Conservation (phyloP, 2,888 invertebrate genomes). For the Drosophila barbarae region DNA sequence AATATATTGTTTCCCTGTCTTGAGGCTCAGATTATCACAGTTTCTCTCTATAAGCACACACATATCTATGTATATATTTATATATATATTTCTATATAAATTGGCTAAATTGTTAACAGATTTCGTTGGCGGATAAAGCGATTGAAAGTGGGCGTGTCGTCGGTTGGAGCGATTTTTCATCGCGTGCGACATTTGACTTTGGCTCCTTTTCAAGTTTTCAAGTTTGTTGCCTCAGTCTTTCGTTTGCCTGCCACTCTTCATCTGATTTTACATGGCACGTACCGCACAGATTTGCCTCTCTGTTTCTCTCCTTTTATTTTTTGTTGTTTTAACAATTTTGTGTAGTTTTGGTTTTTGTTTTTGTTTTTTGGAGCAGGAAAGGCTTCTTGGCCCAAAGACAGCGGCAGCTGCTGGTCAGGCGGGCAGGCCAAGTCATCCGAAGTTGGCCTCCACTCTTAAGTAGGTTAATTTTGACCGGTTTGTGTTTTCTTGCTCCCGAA, state of each 20-base stretch:
- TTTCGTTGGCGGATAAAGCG: conserved; percentile 14
- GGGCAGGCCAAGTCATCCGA: conserved; percentile 31
- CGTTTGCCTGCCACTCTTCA: conserved; percentile 24
- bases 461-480: conserved; percentile 77
- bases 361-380: conserved; percentile 31
- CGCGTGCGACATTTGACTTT: conserved; percentile 50
- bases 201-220: conserved; percentile 15
- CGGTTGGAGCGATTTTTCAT: conserved; percentile 23
- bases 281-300: conserved; percentile 57
- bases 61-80: neutral
- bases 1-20: neutral
- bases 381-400: conserved; percentile 27
- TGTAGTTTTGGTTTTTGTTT: conserved; percentile 14
- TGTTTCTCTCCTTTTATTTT: conserved; percentile 7
- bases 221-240: conserved; percentile 8
- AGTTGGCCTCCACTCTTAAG: conserved; percentile 56
- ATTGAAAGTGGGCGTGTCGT: conserved; percentile 18
- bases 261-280: conserved; percentile 56
- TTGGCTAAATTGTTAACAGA: conserved; percentile 11
- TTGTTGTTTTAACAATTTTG: conserved; percentile 6
- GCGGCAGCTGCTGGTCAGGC: conserved; percentile 43
- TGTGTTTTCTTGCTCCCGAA: conserved; percentile 57
- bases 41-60: neutral
- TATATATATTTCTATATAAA: neutral
- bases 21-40: neutral